Conservation (phyloP, 2,113 vertebrate genomes). For the Poecilia latipinna region DNA sequence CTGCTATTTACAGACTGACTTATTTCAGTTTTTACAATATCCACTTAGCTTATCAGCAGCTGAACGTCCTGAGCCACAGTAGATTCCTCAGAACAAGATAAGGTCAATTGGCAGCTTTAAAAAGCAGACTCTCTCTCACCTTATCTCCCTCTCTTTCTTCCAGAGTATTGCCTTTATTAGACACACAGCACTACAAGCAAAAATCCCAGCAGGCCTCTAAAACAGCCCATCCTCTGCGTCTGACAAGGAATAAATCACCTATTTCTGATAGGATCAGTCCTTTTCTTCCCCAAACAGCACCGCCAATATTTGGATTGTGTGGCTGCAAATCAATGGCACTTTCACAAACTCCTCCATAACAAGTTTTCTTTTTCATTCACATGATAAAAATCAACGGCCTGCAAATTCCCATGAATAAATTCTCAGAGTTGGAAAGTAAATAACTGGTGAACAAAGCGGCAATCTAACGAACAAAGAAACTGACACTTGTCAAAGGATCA, state of each 20-base stretch:
- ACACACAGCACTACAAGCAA: slow-evolving; percentile 27
- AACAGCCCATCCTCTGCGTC: slow-evolving; percentile 14
- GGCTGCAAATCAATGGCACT: slow-evolving; percentile 3
- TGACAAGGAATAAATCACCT: slow-evolving; percentile 17
- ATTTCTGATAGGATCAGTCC: not conserved
- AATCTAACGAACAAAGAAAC: not conserved
- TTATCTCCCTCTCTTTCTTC: slow-evolving; percentile 25
- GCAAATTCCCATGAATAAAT: not conserved
- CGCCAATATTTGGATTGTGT: not conserved
- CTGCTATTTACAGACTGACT: slow-evolving; percentile 48
- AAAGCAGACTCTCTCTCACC: slow-evolving; percentile 17
- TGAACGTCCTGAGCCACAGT: slow-evolving; percentile 14
- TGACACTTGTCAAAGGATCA: not conserved
- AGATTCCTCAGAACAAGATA: slow-evolving; percentile 45
- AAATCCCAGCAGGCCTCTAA: slow-evolving; percentile 8
- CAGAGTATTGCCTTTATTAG: slow-evolving; percentile 20
- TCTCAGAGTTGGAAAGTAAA: not conserved
- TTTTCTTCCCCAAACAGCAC: slow-evolving; percentile 6
- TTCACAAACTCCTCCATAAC: not conserved
- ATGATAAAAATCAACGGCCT: not conserved
- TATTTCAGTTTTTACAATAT: slow-evolving; percentile 49
- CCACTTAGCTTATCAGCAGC: slow-evolving; percentile 54
- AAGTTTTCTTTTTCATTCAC: not conserved
- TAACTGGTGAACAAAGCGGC: not conserved
- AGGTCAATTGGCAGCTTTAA: slow-evolving; percentile 44